Percentiles rank a stretch among this genome's conserved stretches.
Conservation (phyloP, 2,113 vertebrate genomes). For the Pyrgilauda ruficollis region DNA sequence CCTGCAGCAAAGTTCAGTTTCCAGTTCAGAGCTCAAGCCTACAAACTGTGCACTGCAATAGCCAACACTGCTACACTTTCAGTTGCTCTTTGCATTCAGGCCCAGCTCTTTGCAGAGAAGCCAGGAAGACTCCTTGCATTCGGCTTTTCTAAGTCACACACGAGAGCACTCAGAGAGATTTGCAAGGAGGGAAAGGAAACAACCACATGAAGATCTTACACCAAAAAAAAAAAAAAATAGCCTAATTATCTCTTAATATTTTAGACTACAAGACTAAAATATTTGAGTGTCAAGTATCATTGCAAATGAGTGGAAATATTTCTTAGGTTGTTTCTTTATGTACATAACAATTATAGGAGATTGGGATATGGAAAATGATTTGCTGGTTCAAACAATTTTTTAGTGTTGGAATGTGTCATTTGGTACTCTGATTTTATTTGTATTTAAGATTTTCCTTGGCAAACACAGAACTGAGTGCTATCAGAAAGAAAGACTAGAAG, state of each 20-base stretch:
- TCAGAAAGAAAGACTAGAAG: not conserved
- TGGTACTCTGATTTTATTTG: not conserved
- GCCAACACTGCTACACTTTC: not conserved
- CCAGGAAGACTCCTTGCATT: not conserved
- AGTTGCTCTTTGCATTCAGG: not conserved
- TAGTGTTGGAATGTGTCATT: not conserved
- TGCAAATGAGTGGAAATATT: not conserved
- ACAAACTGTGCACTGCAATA: not conserved
- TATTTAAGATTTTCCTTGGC: constrained; percentile 2
- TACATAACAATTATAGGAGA: not conserved
- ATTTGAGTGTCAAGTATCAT: not conserved
- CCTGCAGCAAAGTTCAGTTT: not conserved
- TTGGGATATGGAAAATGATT: not conserved
- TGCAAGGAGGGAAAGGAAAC: not conserved
- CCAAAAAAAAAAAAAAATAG: not conserved
- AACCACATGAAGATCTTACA: not conserved
- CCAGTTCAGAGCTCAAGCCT: not conserved
- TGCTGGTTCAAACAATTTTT: not conserved
- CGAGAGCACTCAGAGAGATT: not conserved
- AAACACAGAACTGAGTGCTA: not conserved
- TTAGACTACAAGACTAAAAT: not conserved
- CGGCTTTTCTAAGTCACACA: not conserved
- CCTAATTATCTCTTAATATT: not conserved
- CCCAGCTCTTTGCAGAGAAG: not conserved
- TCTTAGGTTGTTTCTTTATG: not conserved